Evolutionary conservation across 2,797 vertebrate genomes (phyloP).

Genomic region (Ptychadena robeensis): DNA sequence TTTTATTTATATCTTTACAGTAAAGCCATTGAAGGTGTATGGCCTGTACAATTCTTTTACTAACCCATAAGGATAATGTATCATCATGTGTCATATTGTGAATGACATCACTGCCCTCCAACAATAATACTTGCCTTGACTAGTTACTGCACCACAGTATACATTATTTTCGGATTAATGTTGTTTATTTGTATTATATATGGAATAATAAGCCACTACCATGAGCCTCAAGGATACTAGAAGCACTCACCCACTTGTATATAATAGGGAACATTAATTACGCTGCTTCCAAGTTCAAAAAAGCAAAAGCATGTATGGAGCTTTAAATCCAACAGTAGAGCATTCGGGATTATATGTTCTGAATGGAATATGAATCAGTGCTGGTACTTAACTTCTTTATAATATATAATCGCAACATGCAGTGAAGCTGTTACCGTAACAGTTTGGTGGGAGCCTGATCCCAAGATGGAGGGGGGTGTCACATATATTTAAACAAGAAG

Average conservation of each 20-base stretch:
- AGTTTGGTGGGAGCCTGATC: background rate
- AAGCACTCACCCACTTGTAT: slow-evolving; percentile 13
- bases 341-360: background rate
- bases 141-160: slow-evolving; percentile 6
- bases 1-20: background rate
- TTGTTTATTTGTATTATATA: slow-evolving; percentile 3
- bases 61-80: background rate
- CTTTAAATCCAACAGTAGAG: slow-evolving; percentile 5
- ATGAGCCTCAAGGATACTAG: slow-evolving; percentile 1
- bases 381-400: background rate
- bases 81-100: background rate
- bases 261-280: slow-evolving; percentile 14
- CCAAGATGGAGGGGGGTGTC: background rate
- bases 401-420: background rate
- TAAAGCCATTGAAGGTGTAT: background rate
- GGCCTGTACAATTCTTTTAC: background rate
- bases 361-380: background rate
- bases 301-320: background rate
- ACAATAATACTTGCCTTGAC: background rate
- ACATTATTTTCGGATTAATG: background rate
- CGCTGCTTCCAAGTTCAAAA: background rate
- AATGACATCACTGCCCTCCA: background rate
- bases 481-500: background rate
- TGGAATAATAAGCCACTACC: background rate
- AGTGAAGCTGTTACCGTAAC: background rate